Evolutionary conservation across 2,888 invertebrate genomes (phyloP).

Genomic region (Cremastinae sp.): DNA sequence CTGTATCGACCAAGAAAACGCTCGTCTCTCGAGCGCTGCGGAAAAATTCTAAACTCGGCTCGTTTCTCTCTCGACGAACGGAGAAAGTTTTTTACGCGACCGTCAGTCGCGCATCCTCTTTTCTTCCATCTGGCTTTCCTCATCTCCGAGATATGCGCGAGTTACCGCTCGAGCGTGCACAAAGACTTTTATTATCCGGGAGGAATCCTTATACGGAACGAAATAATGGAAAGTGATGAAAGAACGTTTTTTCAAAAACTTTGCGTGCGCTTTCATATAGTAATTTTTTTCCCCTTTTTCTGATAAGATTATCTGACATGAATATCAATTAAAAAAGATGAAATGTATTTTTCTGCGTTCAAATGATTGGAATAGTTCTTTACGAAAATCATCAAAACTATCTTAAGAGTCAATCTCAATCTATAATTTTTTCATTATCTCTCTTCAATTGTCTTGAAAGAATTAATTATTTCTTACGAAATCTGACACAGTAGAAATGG

Average conservation of each 20-base stretch:
- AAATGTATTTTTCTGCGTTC: no score
- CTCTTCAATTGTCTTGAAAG: no score
- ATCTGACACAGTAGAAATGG: no score
- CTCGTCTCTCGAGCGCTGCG: constrained; percentile 20
- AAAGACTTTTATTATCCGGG: constrained; percentile 44
- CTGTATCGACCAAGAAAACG: constrained; percentile 31
- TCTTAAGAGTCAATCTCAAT: no score
- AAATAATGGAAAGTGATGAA: constrained; percentile 64
- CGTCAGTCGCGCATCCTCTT: constrained; percentile 39
- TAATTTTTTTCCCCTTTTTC: no score
- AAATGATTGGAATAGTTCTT: no score
- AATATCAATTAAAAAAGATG: no score
- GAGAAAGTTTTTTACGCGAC: constrained; percentile 55
- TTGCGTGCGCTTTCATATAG: no score
- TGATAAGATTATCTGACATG: no score
- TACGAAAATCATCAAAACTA: no score
- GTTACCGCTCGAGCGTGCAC: background rate
- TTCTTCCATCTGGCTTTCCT: constrained; percentile 9
- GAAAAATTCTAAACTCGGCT: constrained; percentile 36
- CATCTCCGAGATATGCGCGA: constrained; percentile 25
- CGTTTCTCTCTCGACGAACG: constrained; percentile 30
- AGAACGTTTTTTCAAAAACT: constrained; percentile 44
- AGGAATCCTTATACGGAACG: constrained; percentile 58
- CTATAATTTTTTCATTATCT: no score
- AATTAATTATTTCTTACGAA: no score